Conservation (phyloP, 2,888 invertebrate species). For the Limnephilus lunatus region DNA sequence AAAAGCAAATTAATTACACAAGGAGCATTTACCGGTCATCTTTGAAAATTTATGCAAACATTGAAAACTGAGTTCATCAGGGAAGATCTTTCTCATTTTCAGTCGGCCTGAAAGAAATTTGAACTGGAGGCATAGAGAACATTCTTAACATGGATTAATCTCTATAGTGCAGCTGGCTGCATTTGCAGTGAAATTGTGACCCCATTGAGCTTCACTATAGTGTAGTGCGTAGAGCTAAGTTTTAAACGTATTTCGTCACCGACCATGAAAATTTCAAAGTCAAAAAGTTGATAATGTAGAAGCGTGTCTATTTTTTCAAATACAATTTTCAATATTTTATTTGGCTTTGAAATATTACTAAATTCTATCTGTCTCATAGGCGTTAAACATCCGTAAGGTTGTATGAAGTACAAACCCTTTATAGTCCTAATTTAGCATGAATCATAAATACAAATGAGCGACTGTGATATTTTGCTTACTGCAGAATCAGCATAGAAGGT, state of each 20-base stretch:
- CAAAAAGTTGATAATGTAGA: too few relatives aligned
- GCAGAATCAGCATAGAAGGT: not conserved
- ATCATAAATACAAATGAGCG: not conserved
- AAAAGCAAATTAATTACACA: not conserved
- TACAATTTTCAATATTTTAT: too few relatives aligned
- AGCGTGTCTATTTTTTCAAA: too few relatives aligned
- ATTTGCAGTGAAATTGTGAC: too few relatives aligned
- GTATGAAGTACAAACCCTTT: not conserved
- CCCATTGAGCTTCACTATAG: too few relatives aligned
- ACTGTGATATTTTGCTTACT: not conserved
- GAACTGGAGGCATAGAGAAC: not conserved
- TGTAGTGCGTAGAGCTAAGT: too few relatives aligned
- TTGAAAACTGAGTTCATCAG: not conserved
- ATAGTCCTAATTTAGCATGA: not conserved
- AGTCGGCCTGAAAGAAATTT: not conserved
- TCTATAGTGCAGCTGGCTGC: too few relatives aligned
- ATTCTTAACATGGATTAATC: not conserved
- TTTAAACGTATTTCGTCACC: too few relatives aligned
- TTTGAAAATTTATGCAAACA: not conserved
- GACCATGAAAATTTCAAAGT: too few relatives aligned
- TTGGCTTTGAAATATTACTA: too few relatives aligned
- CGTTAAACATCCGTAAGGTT: not conserved
- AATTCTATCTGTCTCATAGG: too few relatives aligned
- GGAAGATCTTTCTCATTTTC: not conserved
- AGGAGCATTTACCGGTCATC: not conserved